Base-by-base conservation (phyloP, 2,113 vertebrate genomes). In the Chunga burmeisteri region DNA sequence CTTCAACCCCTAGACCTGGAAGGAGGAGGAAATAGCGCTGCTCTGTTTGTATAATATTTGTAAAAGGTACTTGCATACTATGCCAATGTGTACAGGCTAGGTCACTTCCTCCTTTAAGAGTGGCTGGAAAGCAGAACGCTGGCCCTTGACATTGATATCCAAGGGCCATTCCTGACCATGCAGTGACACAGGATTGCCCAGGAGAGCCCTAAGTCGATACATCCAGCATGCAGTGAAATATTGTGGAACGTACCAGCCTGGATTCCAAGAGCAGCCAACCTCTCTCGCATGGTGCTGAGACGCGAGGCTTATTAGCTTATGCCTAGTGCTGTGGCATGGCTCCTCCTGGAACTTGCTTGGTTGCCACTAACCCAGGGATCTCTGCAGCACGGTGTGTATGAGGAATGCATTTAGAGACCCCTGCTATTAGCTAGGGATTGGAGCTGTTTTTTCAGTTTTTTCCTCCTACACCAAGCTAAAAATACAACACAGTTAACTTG, bases 381-480 rank as follows among this genome's bases (percentile, higher is more conserved):
- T 90, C n/a, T 82, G 94, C 91, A 72, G 62, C 1, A 1, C 17
- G 66, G 17, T 56, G 40, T 11, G 2, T 59, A n/a, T 68, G 66
- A 80, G 71, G 71, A 86, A 82, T 62, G 79, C 78, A 53, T 80
- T 90, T 52, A 77, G 87, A 90, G 92, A 90, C 93, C 94, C 74
- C 71, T 62, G 49, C 46, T 87, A 93, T 50, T 79, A 93, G 84
- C 84, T 82, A 93, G 79, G 91, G 78, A 86, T 88, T 87, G 77
- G 40, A 95, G 81, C 73, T 94, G 91, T 14, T 87, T 95, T 87
- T 94, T 90, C 93, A 95, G 67, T 95, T 30, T 93, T 88, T 95
- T 93, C 87, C 94, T 94, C 94, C 95, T 36, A 95, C 94, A 94
- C 81, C 50, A 78, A 88, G 84, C 94, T 96, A 97, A 95, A 97